Base-by-base conservation (phyloP, 1,140 invertebrate species). In the Centruroides vittatus region DNA sequence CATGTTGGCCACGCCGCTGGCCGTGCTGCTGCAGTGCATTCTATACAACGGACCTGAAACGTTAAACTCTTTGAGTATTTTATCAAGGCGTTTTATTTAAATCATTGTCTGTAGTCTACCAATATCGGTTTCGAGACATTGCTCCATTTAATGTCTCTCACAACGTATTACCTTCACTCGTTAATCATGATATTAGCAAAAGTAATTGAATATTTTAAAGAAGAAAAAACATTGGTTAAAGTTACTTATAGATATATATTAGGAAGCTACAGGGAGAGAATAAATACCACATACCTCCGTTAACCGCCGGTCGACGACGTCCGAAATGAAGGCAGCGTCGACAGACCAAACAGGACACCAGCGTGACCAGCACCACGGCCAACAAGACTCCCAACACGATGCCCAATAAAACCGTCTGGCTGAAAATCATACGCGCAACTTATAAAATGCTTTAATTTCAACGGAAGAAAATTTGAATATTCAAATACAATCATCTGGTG, bases 291-390 rank as follows among this genome's bases (percentile, higher is more conserved):
- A 23, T 48, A 70, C 69, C 69, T 65, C 65, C 67, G 53, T 64
- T 66, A n/a, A 65, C 35, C 11, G 63, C 62, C 9, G 65, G 65
- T n/a, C 70, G 66, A 41, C 69, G 61, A 59, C 72, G 71, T 61
- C 68, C 69, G 67, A 73, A 71, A 11, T 70, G 67, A 5, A 70
- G 62, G 61, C 72, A 73, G 57, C 71, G 70, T 34, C 70, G 67
- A 59, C 72, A 73, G 53, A 71, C 65, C 51, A 72, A 64, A 59
- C 72, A 73, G 54, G 70, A 68, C 6, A 71, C 67, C 2, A 73
- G 57, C 13, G 68, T 67, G 12, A 73, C 62, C 56, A 73, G 59
- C 7, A 69, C 60, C 11, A 72, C 54, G 12, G 70, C 69, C 4
- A 70, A 66, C n/a, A 70, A 67, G 10, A 67, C 67, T 0, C 72